Base-by-base conservation (phyloP, 2,113 vertebrate genomes). In the Ardeotis arabs region DNA sequence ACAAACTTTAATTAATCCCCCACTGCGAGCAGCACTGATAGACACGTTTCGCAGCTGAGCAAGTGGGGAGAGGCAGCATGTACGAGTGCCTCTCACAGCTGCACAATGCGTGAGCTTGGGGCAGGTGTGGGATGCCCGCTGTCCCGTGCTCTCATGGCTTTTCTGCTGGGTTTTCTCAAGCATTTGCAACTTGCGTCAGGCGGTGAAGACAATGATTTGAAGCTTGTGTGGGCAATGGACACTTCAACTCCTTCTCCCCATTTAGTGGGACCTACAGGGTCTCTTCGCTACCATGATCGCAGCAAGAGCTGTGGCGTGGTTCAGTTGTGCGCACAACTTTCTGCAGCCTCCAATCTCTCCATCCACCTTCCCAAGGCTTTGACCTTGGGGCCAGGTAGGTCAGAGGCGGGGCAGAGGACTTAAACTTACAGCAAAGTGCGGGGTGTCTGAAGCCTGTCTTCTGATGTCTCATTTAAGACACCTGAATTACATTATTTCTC, bases 71-170 rank as follows among this genome's bases (percentile, higher is more conserved):
- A 56, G 52, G 64, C 4, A 1, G 18, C 2, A 9, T 45, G 9
- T 47, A 52, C 0, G 2, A 14, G 12, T 9, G n/a, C 7, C 52
- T 78, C 20, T n/a, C 18, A 6, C 0, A 3, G 37, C 39, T 1
- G 3, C 41, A 16, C 24, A 12, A 12, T 4, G 39, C 19, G 4
- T 0, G 3, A 69, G 28, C 18, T 3, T 0, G 0, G n/a, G 45
- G 47, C 69, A 41, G 23, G 33, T 2, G 3, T 1, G 2, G 44
- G 37, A 2, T 7, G 28, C 39, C 31, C 83, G 45, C 25, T 25
- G 0, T 10, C 29, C 55, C 24, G 33, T 70, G 47, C 37, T 81
- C n/a, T 69, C 19, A 2, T 1, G 1, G 9, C 16, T 84, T 33
- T 84, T 55, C 79, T 85, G 55, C 14, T 66, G 33, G 18, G 2